Evolutionary conservation across 2,888 invertebrate species (phyloP).

Genomic region (Spodoptera picta): DNA sequence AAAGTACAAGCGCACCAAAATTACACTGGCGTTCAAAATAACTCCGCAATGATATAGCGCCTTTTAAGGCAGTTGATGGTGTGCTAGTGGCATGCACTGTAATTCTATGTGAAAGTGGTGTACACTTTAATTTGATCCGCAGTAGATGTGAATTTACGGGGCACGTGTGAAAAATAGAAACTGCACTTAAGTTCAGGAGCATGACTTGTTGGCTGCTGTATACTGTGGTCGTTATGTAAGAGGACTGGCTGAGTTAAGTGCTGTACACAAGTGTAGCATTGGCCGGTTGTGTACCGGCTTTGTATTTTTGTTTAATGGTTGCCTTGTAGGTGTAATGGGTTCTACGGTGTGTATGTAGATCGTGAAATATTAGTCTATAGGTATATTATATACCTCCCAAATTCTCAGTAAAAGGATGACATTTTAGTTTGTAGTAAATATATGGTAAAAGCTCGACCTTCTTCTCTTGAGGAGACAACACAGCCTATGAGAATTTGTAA

Average conservation of each 20-base stretch:
- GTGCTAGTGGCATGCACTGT: slow-evolving; percentile 52
- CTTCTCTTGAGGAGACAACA: too few relatives aligned
- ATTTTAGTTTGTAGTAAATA: too few relatives aligned
- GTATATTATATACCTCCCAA: too few relatives aligned
- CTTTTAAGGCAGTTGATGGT: slow-evolving; percentile 55
- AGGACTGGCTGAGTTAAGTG: slow-evolving; percentile 1
- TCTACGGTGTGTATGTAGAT: too few relatives aligned
- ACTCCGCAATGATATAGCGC: slow-evolving; percentile 62
- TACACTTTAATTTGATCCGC: slow-evolving; percentile 65
- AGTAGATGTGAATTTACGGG: slow-evolving; percentile 55
- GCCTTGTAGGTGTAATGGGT: too few relatives aligned
- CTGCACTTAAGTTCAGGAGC: slow-evolving; percentile 44
- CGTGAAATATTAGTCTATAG: too few relatives aligned
- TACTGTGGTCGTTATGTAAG: slow-evolving; percentile 25
- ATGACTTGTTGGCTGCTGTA: slow-evolving; percentile 39
- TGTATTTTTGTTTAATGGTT: too few relatives aligned
- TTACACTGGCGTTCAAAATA: slow-evolving; percentile 65
- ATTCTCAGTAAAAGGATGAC: too few relatives aligned
- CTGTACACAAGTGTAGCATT: neutral
- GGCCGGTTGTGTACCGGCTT: too few relatives aligned
- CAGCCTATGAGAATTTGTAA: too few relatives aligned
- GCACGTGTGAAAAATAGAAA: slow-evolving; percentile 66
- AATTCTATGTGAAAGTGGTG: slow-evolving; percentile 60
- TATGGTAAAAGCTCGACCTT: too few relatives aligned
- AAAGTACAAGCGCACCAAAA: slow-evolving; percentile 56